phyloP scores from a whole-genome alignment of 2,888 invertebrate genomes.

The Spilosoma lubricipeda region DNA sequence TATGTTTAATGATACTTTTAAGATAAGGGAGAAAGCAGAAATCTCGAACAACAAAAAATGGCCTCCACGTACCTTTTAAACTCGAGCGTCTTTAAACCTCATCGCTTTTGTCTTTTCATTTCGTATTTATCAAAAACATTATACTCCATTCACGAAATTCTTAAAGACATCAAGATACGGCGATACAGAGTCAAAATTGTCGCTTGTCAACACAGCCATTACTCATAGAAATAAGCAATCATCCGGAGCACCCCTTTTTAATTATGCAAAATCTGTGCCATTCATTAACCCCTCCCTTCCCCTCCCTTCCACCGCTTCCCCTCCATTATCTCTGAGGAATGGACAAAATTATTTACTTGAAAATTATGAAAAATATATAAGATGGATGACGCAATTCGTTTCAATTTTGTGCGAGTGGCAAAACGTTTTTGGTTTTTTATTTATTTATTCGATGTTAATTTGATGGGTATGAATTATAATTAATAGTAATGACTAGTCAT shows the following conservation, averaged over 20 bases:
- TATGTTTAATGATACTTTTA: background rate
- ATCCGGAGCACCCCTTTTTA: constrained; percentile 79
- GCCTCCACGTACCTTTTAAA: background rate
- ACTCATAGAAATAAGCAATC: constrained; percentile 81
- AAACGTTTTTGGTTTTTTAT: constrained; percentile 49
- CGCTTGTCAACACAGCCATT: constrained; percentile 65
- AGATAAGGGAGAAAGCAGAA: constrained; percentile 1
- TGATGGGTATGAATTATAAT: constrained; percentile 51
- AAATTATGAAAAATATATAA: constrained; percentile 77
- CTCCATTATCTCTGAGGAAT: constrained; percentile 62
- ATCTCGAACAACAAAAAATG: background rate
- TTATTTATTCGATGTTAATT: constrained; percentile 54
- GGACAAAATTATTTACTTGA: constrained; percentile 77
- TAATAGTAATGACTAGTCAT: background rate
- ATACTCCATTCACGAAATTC: constrained; percentile 38
- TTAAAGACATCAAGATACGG: constrained; percentile 40
- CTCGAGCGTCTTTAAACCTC: background rate
- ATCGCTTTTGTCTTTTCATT: constrained; percentile 30
- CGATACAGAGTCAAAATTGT: constrained; percentile 49
- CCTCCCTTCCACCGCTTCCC: constrained; percentile 27
- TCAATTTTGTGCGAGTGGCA: constrained; percentile 63
- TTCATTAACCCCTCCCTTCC: constrained; percentile 63
- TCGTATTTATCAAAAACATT: constrained; percentile 43
- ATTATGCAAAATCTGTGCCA: constrained; percentile 83
- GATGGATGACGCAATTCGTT: constrained; percentile 74